Conservation (phyloP, 2,113 vertebrate species). For the Equus quagga region DNA sequence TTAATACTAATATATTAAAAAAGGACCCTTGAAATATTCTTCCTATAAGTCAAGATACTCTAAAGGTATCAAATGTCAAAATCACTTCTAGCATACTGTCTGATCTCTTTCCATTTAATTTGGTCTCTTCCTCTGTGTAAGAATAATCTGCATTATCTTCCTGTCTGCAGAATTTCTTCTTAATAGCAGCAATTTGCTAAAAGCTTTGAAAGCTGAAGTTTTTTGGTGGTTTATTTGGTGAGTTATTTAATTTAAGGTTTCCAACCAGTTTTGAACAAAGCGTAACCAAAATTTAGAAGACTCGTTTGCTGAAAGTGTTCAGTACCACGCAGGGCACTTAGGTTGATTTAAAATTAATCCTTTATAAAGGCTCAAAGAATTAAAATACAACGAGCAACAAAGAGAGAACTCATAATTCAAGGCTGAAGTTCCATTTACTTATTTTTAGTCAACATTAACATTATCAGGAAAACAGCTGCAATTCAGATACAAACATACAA, state of each 20-base stretch:
- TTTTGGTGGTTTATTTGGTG: not conserved
- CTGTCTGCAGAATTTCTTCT: not conserved
- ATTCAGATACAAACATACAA: not conserved
- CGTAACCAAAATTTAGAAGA: not conserved
- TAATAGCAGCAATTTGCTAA: not conserved
- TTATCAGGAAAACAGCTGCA: not conserved
- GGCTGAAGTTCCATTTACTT: not conserved
- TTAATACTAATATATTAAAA: no score
- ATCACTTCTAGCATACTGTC: not conserved
- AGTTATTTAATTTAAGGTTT: constrained; percentile 27
- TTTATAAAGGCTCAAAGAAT: not conserved
- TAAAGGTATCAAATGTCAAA: not conserved
- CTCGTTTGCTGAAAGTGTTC: not conserved
- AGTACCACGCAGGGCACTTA: not conserved
- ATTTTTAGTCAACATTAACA: not conserved
- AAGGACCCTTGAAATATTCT: not conserved
- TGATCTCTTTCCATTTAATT: not conserved
- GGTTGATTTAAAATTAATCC: not conserved
- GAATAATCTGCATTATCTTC: not conserved
- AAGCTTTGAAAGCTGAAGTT: not conserved
- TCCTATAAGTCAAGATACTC: not conserved
- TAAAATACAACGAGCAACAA: not conserved
- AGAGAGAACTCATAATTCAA: not conserved
- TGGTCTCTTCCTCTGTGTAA: not conserved
- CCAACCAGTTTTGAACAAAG: not conserved